A percentile compares a stretch with the other conserved stretches of the same genome.
Evolutionary conservation across 1,140 invertebrate genomes (phyloP).

Genomic region (Reticulitermes speratus): DNA sequence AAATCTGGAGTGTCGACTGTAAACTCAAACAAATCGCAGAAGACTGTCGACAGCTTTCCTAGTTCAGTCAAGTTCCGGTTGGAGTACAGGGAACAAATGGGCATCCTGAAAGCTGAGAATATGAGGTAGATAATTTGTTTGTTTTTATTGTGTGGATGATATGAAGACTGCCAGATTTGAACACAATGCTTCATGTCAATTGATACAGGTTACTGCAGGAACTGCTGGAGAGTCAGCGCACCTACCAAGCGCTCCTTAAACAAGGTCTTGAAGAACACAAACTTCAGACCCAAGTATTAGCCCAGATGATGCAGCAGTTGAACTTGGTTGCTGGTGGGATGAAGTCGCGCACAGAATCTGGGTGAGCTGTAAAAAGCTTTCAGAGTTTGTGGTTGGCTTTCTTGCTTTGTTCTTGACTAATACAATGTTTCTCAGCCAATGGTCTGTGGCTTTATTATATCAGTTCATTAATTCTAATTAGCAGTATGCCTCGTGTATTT

Average conservation of each 20-base stretch:
- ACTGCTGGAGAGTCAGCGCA: conserved; percentile 67
- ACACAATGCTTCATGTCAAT: background rate
- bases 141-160: too few relatives aligned
- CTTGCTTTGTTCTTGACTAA: background rate
- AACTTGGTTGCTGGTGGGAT: conserved; percentile 35
- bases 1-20: conserved; percentile 68
- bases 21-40: conserved; percentile 63
- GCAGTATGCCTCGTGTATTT: too few relatives aligned
- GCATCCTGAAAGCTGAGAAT: conserved; percentile 54
- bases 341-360: conserved; percentile 40
- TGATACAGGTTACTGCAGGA: conserved; percentile 55
- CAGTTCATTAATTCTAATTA: too few relatives aligned
- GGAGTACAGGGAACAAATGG: conserved; percentile 55
- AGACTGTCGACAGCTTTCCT: conserved; percentile 48
- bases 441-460: too few relatives aligned
- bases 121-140: conserved; percentile 43
- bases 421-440: background rate
- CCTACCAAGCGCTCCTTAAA: conserved; percentile 69
- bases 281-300: conserved; percentile 52
- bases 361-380: conserved; percentile 37
- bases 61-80: conserved; percentile 50
- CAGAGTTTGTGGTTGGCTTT: background rate
- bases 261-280: conserved; percentile 71
- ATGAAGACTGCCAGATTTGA: background rate
- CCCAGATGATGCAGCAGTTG: conserved; percentile 49